Conservation (phyloP, 2,797 vertebrate species). For the Tiaroga cobitis region DNA sequence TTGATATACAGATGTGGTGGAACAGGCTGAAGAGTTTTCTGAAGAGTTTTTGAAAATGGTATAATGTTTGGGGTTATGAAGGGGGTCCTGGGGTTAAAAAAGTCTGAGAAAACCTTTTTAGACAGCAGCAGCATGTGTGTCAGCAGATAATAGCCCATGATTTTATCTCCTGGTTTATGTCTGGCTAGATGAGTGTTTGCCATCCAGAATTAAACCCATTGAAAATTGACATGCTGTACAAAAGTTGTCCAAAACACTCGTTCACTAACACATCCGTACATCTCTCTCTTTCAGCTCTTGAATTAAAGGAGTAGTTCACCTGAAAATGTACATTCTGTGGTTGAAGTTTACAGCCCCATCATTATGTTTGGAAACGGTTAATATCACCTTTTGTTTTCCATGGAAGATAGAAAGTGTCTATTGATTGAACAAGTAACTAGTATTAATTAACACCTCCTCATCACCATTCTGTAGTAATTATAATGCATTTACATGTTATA, state of each 20-base stretch:
- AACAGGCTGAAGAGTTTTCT: background rate
- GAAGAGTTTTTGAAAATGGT: background rate
- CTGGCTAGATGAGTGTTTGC: constrained; percentile 48
- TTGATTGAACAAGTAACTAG: constrained; percentile 1
- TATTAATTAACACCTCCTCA: background rate
- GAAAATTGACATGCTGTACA: constrained; percentile 44
- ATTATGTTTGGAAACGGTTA: background rate
- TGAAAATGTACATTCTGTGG: constrained; percentile 1
- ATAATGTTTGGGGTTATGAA: background rate
- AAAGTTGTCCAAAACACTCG: constrained; percentile 14
- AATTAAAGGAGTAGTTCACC: background rate
- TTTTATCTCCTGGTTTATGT: constrained; percentile 28
- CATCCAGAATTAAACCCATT: constrained; percentile 46
- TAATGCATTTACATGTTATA: constrained; percentile 4
- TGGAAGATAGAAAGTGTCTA: background rate
- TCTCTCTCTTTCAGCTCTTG: background rate
- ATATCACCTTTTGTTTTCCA: background rate
- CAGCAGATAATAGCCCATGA: constrained; percentile 7
- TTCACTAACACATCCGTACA: background rate
- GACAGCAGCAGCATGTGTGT: background rate
- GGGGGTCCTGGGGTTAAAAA: background rate
- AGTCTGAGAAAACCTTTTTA: background rate
- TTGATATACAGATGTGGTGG: background rate
- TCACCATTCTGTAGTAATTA: background rate
- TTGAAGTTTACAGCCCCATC: background rate